phyloP scores from a whole-genome alignment of 2,113 vertebrate species.

The Odocoileus virginianus region DNA sequence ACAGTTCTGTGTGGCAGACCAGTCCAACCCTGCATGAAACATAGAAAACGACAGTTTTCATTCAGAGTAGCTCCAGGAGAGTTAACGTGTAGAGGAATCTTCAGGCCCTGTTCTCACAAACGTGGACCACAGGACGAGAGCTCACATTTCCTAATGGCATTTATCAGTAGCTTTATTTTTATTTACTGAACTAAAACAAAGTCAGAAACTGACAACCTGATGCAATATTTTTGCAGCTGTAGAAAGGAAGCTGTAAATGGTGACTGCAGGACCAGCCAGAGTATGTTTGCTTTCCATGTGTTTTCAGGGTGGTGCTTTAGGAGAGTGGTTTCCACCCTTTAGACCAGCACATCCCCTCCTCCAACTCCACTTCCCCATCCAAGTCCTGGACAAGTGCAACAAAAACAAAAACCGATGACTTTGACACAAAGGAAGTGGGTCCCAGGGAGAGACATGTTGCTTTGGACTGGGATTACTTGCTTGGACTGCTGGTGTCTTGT shows the following conservation, averaged over 20 bases:
- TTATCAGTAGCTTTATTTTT: slow-evolving; percentile 75
- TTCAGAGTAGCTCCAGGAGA: slow-evolving; percentile 79
- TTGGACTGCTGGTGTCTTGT: too few species aligned
- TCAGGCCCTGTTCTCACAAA: background rate
- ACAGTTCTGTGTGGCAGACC: slow-evolving; percentile 87
- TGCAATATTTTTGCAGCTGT: slow-evolving; percentile 72
- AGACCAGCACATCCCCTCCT: slow-evolving; percentile 31
- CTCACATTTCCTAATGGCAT: background rate
- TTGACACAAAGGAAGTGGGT: slow-evolving; percentile 1
- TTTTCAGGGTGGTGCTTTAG: slow-evolving; percentile 58
- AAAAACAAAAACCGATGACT: background rate
- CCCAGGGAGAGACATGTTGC: accelerated
- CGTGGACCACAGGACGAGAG: accelerated
- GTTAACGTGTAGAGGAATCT: background rate
- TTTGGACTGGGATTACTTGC: background rate
- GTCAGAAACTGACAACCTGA: slow-evolving; percentile 59
- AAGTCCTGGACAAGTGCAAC: slow-evolving; percentile 47
- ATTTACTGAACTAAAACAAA: slow-evolving; percentile 70
- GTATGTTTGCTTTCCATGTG: slow-evolving; percentile 53
- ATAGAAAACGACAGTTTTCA: slow-evolving; percentile 82
- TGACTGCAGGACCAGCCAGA: slow-evolving; percentile 49
- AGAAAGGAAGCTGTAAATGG: slow-evolving; percentile 42
- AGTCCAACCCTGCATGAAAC: slow-evolving; percentile 82
- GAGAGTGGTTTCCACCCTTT: slow-evolving; percentile 55
- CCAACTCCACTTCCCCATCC: slow-evolving; percentile 52